These are phyloP conservation scores for Harpegnathos saltator DNA, from an alignment of 1,140 invertebrate genomes.

Conservation along the genomic window DNA sequence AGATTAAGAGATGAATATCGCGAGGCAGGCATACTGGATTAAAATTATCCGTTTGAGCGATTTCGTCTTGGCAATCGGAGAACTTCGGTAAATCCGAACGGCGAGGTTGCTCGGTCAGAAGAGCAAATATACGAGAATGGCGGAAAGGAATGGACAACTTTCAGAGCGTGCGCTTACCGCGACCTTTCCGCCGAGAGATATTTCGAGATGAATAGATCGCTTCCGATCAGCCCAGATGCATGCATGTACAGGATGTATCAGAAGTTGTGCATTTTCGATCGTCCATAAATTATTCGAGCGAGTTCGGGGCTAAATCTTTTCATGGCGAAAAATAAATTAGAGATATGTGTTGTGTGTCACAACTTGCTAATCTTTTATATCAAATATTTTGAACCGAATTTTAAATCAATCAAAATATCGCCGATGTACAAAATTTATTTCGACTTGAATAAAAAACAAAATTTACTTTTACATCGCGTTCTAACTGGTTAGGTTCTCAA, in stretches of 20 bases:
- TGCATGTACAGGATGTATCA: constrained; percentile 41
- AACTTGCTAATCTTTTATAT: background rate
- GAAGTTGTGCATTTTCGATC: background rate
- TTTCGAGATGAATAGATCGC: constrained; percentile 62
- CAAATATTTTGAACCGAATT: background rate
- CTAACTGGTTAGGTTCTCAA: too few species aligned
- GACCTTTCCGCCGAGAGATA: constrained; percentile 64
- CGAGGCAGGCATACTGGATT: constrained; percentile 5
- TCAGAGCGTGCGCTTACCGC: constrained; percentile 33
- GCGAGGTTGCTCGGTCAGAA: constrained; percentile 46
- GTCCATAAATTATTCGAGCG: too few species aligned
- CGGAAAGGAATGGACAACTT: constrained; percentile 32
- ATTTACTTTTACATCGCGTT: background rate
- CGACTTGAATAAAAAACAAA: background rate
- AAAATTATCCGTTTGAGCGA: constrained; percentile 69
- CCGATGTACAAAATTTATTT: background rate
- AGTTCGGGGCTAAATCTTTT: background rate
- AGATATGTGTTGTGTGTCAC: background rate
- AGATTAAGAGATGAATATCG: constrained; percentile 34
- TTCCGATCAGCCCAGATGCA: constrained; percentile 49
- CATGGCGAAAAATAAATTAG: background rate
- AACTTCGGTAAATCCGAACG: constrained; percentile 54
- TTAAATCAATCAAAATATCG: background rate
- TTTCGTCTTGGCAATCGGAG: constrained; percentile 49
- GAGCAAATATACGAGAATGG: constrained; percentile 46